phyloP scores from a whole-genome alignment of 2,888 invertebrate genomes.

The Brachyopa scutellaris region DNA sequence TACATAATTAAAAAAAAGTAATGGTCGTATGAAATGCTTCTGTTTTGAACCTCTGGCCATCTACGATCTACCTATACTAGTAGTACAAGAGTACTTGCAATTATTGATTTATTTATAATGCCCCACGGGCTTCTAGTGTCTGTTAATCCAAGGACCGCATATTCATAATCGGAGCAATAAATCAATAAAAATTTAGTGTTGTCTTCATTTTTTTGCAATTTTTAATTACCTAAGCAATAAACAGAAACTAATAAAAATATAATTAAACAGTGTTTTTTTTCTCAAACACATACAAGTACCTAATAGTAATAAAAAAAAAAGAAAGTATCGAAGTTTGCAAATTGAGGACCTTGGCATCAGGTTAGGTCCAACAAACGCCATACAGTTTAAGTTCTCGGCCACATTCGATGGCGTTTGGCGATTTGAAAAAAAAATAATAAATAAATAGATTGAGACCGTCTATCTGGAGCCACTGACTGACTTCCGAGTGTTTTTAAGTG shows the following conservation, averaged over 20 bases:
- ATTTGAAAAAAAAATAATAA: background rate
- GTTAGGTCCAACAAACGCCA: background rate
- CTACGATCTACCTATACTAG: no score
- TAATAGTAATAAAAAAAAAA: background rate
- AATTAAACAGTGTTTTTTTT: background rate
- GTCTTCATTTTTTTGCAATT: no score
- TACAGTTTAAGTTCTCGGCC: conserved; percentile 39
- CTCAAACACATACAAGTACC: no score
- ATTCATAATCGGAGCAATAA: conserved; percentile 16
- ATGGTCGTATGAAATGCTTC: no score
- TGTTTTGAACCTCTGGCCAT: conserved; percentile 10
- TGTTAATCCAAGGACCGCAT: conserved; percentile 22
- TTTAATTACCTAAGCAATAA: background rate
- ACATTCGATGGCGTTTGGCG: conserved; percentile 27
- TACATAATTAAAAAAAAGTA: no score
- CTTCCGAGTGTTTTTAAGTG: conserved; percentile 10
- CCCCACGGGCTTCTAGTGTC: no score
- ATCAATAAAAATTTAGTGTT: conserved; percentile 23
- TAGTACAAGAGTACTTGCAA: no score
- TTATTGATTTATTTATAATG: background rate
- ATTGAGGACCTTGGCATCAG: conserved; percentile 8
- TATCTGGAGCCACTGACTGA: conserved; percentile 24
- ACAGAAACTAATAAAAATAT: background rate
- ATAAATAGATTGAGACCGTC: conserved; percentile 17
- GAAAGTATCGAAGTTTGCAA: background rate